phyloP scores from a whole-genome alignment of 2,113 vertebrate species.

The Pelecanoides urinatrix region DNA sequence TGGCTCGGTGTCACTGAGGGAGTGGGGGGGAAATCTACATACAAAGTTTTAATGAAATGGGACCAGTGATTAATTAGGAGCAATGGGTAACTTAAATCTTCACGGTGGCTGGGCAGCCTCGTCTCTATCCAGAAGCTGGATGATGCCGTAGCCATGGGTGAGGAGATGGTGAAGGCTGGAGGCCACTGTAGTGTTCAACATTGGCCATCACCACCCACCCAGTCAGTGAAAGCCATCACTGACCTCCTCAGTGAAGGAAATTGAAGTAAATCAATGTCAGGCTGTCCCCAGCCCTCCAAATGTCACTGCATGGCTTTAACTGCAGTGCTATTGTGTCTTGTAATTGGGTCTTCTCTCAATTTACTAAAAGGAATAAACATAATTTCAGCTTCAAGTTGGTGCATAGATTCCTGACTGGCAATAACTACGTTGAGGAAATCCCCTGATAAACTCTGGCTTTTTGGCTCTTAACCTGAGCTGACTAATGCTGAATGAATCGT shows the following conservation, averaged over 20 bases:
- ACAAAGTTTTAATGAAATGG: background rate
- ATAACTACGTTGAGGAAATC: background rate
- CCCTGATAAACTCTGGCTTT: background rate
- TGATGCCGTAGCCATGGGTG: background rate
- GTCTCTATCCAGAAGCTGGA: background rate
- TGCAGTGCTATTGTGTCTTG: background rate
- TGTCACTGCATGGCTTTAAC: background rate
- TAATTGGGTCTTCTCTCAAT: background rate
- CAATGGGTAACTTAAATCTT: background rate
- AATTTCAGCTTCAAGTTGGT: background rate
- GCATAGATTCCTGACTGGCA: background rate
- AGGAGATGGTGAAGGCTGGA: background rate
- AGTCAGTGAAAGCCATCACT: background rate
- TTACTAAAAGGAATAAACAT: background rate
- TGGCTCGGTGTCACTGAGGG: background rate
- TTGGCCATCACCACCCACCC: background rate
- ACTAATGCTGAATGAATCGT: background rate
- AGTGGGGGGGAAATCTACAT: rapidly evolving
- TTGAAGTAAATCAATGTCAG: background rate
- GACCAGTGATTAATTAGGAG: background rate
- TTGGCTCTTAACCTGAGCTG: background rate
- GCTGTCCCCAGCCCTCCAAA: background rate
- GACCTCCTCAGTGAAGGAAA: background rate
- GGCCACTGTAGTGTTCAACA: rapidly evolving
- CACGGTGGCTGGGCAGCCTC: background rate